These are phyloP conservation scores for Heterotilapia buettikoferi DNA, from an alignment of 2,113 vertebrate genomes.

Conservation along the genomic window DNA sequence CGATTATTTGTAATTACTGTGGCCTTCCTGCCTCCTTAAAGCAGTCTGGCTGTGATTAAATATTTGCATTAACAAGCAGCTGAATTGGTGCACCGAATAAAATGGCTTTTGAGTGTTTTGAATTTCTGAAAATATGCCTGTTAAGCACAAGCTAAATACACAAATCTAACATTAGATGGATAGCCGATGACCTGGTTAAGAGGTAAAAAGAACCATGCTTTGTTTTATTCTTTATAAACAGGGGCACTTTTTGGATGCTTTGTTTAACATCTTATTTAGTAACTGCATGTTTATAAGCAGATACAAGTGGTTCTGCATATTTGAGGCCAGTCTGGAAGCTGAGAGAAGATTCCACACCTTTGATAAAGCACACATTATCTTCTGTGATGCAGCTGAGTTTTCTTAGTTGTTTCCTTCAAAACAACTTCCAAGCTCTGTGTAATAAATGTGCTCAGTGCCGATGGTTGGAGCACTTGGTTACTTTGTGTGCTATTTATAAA, in stretches of 20 bases:
- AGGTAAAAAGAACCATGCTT: not conserved
- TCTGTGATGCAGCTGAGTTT: not conserved
- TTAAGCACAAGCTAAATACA: not conserved
- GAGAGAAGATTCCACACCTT: not conserved
- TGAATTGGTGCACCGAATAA: not conserved
- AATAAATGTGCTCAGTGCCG: not conserved
- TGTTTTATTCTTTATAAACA: not conserved
- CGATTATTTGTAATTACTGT: not conserved
- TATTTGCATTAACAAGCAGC: not conserved
- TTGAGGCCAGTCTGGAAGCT: not conserved
- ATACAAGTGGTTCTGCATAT: not conserved
- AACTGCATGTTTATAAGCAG: not conserved
- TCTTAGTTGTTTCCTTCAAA: not conserved
- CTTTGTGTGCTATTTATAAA: slow-evolving; percentile 8
- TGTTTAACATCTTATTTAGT: not conserved
- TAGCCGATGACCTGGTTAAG: not conserved
- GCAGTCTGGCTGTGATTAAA: not conserved
- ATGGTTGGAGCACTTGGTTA: not conserved
- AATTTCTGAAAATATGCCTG: not conserved
- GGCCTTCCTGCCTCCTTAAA: not conserved
- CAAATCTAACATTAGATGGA: not conserved
- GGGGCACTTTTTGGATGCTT: not conserved
- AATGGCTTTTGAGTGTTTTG: not conserved
- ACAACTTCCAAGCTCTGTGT: not conserved
- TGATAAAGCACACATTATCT: not conserved